A percentile compares a stretch with the other conserved stretches of the same genome.
Evolutionary conservation across 2,888 invertebrate species (phyloP).

Genomic region (Fragum whitleyi): DNA sequence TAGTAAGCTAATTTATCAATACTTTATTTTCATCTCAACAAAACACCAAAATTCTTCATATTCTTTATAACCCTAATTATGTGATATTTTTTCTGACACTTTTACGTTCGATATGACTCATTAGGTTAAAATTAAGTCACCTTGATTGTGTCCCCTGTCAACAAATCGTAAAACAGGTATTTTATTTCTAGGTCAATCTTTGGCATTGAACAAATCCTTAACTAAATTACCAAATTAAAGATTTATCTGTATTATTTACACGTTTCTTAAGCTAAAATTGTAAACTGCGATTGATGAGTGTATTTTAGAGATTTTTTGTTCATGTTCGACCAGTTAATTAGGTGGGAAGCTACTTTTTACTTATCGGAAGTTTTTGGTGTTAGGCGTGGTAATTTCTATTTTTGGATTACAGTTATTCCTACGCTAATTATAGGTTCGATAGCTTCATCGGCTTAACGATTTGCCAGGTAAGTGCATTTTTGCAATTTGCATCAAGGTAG

Average conservation of each 20-base stretch:
- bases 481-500: neutral
- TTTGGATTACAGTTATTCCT: conserved; percentile 23
- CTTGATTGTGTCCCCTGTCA: conserved; percentile 24
- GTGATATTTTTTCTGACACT: too few relatives aligned
- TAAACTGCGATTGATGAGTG: too few relatives aligned
- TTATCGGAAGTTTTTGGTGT: conserved; percentile 24
- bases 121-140: neutral
- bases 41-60: too few relatives aligned
- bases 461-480: conserved; percentile 16
- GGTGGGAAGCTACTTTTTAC: conserved; percentile 34
- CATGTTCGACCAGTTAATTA: too few relatives aligned
- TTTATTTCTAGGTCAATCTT: neutral
- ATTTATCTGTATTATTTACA: too few relatives aligned
- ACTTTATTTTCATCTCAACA: too few relatives aligned
- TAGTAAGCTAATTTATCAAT: too few relatives aligned
- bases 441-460: conserved; percentile 5
- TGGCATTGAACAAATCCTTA: too few relatives aligned
- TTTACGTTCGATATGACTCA: conserved; percentile 6
- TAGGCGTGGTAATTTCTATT: conserved; percentile 37
- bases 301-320: too few relatives aligned
- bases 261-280: too few relatives aligned
- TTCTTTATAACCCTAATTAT: too few relatives aligned
- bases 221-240: too few relatives aligned
- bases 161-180: conserved; percentile 18
- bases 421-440: conserved; percentile 24